Percentiles rank a stretch among this genome's conserved stretches.
phyloP scores from a whole-genome alignment of 2,888 invertebrate genomes.

The Camponotus fellah region DNA sequence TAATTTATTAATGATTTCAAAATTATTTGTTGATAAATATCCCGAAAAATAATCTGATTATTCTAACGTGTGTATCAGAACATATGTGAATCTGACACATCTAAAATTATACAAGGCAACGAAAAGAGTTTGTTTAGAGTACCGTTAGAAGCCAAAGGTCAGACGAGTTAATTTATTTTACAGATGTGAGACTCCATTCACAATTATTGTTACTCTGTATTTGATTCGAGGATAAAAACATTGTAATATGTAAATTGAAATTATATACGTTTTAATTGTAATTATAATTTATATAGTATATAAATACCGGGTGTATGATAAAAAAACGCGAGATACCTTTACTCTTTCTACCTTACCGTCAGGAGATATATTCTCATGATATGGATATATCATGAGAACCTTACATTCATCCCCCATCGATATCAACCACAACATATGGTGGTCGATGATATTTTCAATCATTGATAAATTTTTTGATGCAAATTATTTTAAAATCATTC shows the following conservation, averaged over 20 bases:
- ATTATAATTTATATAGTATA: neutral
- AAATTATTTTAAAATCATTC: neutral
- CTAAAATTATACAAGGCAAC: neutral
- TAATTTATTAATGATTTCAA: neutral
- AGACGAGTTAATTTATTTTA: conserved; percentile 12
- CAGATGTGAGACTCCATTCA: conserved; percentile 22
- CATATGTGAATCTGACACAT: neutral
- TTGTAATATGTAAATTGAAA: neutral
- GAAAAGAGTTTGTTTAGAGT: conserved; percentile 18
- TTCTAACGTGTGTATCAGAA: neutral
- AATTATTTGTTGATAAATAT: neutral
- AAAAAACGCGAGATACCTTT: too few species aligned
- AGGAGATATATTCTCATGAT: too few species aligned
- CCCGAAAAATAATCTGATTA: neutral
- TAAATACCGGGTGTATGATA: neutral
- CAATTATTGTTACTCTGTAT: neutral
- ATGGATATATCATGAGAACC: conserved; percentile 12
- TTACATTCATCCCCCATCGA: conserved; percentile 27
- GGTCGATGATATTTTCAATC: conserved; percentile 7
- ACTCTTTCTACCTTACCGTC: conserved; percentile 39
- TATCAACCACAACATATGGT: conserved; percentile 2
- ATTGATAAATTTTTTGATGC: neutral
- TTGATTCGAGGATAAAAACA: neutral
- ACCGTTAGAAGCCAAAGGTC: conserved; percentile 33
- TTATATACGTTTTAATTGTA: neutral